These are phyloP conservation scores for Drosophila subpulchrella DNA, from an alignment of 1,140 invertebrate species.

Conservation along the genomic window DNA sequence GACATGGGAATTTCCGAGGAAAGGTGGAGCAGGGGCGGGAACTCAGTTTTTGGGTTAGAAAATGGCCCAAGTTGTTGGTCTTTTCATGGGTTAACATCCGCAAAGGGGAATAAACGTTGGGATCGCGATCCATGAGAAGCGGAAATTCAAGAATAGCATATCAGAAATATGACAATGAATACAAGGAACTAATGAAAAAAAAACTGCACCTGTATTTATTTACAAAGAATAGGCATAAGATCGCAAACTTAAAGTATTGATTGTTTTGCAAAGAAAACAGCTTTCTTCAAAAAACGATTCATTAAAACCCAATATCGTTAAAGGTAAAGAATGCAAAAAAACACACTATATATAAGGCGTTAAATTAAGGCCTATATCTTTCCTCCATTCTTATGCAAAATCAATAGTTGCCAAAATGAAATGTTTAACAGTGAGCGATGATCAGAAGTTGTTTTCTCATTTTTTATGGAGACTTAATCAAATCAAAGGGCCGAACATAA, in stretches of 20 bases:
- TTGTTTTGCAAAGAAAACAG: not conserved
- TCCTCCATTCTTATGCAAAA: conserved; percentile 29
- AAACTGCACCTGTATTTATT: not conserved
- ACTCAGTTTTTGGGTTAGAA: conserved; percentile 38
- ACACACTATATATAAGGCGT: not conserved
- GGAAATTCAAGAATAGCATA: conserved; percentile 15
- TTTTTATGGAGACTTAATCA: not conserved
- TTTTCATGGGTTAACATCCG: conserved; percentile 33
- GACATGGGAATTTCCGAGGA: conserved; percentile 17
- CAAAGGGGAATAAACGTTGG: not conserved
- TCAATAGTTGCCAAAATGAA: not conserved
- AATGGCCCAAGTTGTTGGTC: conserved; percentile 16
- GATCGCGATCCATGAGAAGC: conserved; percentile 21
- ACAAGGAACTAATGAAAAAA: not conserved
- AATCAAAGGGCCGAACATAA: not conserved
- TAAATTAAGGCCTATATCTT: not conserved
- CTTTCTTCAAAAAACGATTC: not conserved
- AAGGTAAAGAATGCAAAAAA: not conserved
- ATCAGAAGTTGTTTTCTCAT: conserved; percentile 10
- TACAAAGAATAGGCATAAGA: not conserved
- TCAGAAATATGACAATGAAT: not conserved
- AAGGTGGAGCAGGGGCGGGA: conserved; percentile 18
- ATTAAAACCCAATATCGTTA: not conserved
- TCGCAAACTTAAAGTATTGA: not conserved
- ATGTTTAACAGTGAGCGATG: not conserved